Conservation (phyloP, 2,888 invertebrate genomes). For the Thelaira solivaga region DNA sequence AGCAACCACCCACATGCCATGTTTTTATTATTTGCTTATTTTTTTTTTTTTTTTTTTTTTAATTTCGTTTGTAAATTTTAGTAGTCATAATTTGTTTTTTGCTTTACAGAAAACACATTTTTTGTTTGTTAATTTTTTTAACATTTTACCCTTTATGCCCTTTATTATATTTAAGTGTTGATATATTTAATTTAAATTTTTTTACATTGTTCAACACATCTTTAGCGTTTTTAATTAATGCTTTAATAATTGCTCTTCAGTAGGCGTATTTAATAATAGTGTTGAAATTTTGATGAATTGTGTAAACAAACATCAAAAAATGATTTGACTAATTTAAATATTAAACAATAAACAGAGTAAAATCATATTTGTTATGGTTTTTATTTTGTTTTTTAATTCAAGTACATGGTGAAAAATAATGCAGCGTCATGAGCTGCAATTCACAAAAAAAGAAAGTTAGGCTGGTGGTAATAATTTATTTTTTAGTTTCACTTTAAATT, state of each 20-base stretch:
- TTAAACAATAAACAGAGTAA: too few species aligned
- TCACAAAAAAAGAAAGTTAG: too few species aligned
- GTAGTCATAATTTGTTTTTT: conserved; percentile 33
- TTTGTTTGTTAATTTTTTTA: conserved; percentile 11
- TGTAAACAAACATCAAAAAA: not conserved
- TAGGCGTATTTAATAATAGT: conserved; percentile 56
- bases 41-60: not conserved
- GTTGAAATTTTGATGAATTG: conserved; percentile 53
- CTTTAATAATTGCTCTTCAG: conserved; percentile 59
- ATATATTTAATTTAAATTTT: conserved; percentile 50
- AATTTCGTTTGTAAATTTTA: conserved; percentile 8
- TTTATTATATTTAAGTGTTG: conserved; percentile 51
- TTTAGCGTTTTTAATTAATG: conserved; percentile 50
- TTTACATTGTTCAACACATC: conserved; percentile 35
- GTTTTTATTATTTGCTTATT: conserved; percentile 19
- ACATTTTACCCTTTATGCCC: conserved; percentile 51
- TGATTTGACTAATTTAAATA: conserved; percentile 49
- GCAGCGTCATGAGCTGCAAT: too few species aligned
- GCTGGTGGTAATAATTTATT: too few species aligned
- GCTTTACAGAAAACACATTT: not conserved
- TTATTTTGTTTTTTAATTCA: too few species aligned
- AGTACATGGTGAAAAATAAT: too few species aligned
- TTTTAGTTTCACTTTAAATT: too few species aligned
- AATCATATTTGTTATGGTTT: too few species aligned
- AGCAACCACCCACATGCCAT: conserved; percentile 51